Percentiles rank a stretch among this genome's conserved stretches.
These are phyloP conservation scores for Petrosia ficiformis DNA, from an alignment of 37 sponge, comb jelly and placozoan genomes.

Conservation along the genomic window DNA sequence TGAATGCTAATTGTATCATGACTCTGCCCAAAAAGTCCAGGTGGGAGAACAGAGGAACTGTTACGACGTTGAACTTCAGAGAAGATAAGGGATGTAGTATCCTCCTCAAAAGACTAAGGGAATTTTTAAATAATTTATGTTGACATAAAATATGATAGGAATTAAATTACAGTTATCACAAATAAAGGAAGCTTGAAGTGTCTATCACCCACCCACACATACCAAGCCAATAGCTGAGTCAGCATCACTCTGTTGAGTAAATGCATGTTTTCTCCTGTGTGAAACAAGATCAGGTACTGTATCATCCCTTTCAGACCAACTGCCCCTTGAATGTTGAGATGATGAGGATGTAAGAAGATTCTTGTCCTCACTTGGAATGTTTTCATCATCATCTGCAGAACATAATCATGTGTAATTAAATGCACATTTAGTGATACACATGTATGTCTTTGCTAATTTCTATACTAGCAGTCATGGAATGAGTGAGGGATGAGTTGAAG, in stretches of 20 bases:
- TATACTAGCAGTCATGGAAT: too few relatives aligned
- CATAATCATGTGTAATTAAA: neutral
- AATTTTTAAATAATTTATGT: too few relatives aligned
- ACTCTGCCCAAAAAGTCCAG: neutral
- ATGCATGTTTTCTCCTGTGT: neutral
- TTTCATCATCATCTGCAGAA: neutral
- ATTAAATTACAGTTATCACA: too few relatives aligned
- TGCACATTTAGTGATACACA: neutral
- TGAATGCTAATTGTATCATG: neutral
- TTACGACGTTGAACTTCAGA: neutral
- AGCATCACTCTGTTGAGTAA: constrained; percentile 31
- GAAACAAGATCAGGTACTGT: neutral
- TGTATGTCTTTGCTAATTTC: too few relatives aligned
- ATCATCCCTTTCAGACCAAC: neutral
- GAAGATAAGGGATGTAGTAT: neutral
- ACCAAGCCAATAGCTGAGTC: constrained; percentile 68
- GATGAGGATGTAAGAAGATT: neutral
- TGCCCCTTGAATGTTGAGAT: neutral
- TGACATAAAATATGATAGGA: too few relatives aligned
- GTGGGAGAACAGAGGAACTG: neutral
- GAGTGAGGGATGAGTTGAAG: too few relatives aligned
- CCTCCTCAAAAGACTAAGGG: neutral
- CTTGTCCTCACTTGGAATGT: neutral
- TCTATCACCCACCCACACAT: neutral
- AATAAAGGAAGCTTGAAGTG: too few relatives aligned